Base-by-base conservation (phyloP, 1,140 invertebrate genomes). In the Thereuonema tuberculata region DNA sequence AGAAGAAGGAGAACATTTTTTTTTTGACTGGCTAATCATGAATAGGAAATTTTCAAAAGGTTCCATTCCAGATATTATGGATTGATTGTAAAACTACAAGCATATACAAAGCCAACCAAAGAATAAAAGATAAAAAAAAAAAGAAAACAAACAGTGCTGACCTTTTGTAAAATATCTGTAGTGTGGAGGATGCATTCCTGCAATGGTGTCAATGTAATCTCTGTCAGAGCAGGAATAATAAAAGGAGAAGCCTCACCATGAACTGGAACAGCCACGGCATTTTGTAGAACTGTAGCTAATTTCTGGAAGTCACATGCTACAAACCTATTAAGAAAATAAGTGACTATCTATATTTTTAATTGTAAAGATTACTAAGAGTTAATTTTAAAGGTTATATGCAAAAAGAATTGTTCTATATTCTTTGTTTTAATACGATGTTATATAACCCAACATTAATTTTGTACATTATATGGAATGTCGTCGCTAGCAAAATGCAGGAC, bases 171-270 rank as follows among this genome's bases (percentile, higher is more conserved):
- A 49, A 85, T 76, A 63, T 89, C 85, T 74, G 91, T 83, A 55
- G 85, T 83, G 67, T 87, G 82, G 9, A 92, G 73, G 28, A 89
- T 80, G 54, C 85, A 83, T 67, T 90, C 87, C 73, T 93, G 89
- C 59, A 93, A 74, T n/a, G 85, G 84, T 1, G 85, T 89, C 24
- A 90, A 73, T 58, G 82, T 80, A 25, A 84, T 78, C 63, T 90
- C 87, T 23, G 84, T 83, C 64, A 84, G 77, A 48, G 84, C 77
- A 56, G 82, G 83, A 68, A 85, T 75, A 56, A 86, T 85, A 66
- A 90, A 87, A 3, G 86, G 82, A 28, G 88, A 86, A 14, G 85
- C 81, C 74, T 91, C 87, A 27, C 84, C 83, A 66, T 87, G 85
- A 2, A 91, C 82, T 17, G 89, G 89, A 65, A 91, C 85, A 58